Evolutionary conservation across 2,888 invertebrate genomes (phyloP).

Genomic region (Drosophila buzzatii): DNA sequence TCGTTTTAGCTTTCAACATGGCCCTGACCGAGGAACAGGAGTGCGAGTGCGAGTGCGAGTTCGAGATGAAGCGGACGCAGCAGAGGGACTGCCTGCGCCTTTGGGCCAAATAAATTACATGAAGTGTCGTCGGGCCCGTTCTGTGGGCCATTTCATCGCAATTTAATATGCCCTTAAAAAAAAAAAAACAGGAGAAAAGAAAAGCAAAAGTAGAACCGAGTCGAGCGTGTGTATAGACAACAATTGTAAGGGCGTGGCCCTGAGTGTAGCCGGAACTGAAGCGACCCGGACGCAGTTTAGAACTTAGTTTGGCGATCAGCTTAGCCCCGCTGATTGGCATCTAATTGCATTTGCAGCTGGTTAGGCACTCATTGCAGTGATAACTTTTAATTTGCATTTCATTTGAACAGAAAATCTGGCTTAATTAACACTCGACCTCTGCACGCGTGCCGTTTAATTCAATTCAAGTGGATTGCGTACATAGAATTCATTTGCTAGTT

Average conservation of each 20-base stretch:
- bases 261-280: conserved; percentile 21
- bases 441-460: conserved; percentile 60
- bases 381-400: conserved; percentile 62
- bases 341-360: conserved; percentile 63
- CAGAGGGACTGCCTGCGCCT: conserved; percentile 45
- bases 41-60: background rate
- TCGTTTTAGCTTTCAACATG: conserved; percentile 27
- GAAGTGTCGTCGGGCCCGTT: conserved; percentile 72
- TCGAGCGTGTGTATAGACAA: conserved; percentile 18
- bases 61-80: background rate
- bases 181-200: conserved; percentile 9
- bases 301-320: conserved; percentile 3
- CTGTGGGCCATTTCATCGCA: conserved; percentile 78
- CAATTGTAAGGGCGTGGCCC: conserved; percentile 29
- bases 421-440: conserved; percentile 58
- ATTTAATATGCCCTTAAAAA: conserved; percentile 59
- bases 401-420: conserved; percentile 37
- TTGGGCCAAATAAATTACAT: conserved; percentile 79
- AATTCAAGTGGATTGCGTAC: conserved; percentile 71
- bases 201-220: background rate
- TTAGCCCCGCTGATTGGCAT: conserved; percentile 21
- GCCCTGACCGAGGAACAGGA: conserved; percentile 43
- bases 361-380: conserved; percentile 35
- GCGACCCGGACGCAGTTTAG: conserved; percentile 3
- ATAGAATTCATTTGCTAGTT: conserved; percentile 60